Conservation (phyloP, 2,888 invertebrate species). For the Drosophila nr. fundita region DNA sequence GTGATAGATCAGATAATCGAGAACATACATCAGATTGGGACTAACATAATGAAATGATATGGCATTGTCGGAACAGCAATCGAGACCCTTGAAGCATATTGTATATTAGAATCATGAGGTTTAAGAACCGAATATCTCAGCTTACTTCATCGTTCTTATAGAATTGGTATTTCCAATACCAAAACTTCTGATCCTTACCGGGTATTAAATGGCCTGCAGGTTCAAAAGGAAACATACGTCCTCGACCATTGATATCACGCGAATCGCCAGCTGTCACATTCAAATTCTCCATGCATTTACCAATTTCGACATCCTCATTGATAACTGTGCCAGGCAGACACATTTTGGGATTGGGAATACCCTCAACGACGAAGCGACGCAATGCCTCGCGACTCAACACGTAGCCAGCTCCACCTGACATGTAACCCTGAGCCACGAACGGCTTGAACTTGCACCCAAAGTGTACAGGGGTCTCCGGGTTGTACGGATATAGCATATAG, state of each 20-base stretch:
- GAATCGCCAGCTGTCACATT: constrained; percentile 95
- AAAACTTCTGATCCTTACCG: neutral
- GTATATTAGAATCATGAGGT: no score
- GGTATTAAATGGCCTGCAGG: no score
- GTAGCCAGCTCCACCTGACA: constrained; percentile 1
- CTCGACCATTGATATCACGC: constrained; percentile 87
- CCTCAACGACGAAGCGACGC: neutral
- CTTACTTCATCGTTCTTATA: no score
- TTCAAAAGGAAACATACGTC: neutral
- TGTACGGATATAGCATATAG: constrained; percentile 5
- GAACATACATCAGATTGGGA: neutral
- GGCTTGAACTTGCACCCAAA: constrained; percentile 1
- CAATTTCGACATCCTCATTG: constrained; percentile 82
- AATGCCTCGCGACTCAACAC: constrained; percentile 2
- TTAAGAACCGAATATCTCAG: no score
- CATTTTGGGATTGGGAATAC: neutral
- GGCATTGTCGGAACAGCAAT: no score
- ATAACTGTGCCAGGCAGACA: neutral
- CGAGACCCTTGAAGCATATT: no score
- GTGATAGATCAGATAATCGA: neutral
- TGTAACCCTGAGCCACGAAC: neutral
- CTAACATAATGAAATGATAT: neutral
- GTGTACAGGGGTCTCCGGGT: constrained; percentile 1
- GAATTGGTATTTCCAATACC: neutral
- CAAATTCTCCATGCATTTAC: constrained; percentile 85